A percentile compares a stretch with the other conserved stretches of the same genome.
These are phyloP conservation scores for Acanthococcus lagerstroemiae DNA, from an alignment of 2,888 invertebrate species.

Conservation along the genomic window DNA sequence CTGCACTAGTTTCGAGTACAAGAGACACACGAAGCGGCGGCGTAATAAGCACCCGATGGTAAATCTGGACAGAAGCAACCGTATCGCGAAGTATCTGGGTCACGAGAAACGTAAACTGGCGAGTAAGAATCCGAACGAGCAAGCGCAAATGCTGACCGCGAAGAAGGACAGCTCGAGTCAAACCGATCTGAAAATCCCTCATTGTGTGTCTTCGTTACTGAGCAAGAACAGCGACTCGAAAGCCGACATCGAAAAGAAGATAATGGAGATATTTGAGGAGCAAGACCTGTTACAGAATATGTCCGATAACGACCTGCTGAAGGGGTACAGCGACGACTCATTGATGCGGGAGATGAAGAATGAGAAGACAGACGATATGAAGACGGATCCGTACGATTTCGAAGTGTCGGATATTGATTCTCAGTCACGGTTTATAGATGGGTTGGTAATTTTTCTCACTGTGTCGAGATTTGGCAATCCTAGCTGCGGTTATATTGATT, in stretches of 20 bases:
- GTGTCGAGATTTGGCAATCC: neutral
- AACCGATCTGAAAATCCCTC: slow-evolving; percentile 54
- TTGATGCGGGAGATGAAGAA: slow-evolving; percentile 4
- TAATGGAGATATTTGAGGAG: slow-evolving; percentile 66
- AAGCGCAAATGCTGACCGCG: slow-evolving; percentile 37
- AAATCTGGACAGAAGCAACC: slow-evolving; percentile 11
- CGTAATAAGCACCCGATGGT: slow-evolving; percentile 2
- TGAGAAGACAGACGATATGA: slow-evolving; percentile 9
- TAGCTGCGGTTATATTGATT: neutral
- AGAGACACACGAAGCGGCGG: slow-evolving; percentile 20
- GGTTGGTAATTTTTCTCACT: neutral
- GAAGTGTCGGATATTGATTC: slow-evolving; percentile 12
- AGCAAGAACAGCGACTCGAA: slow-evolving; percentile 17
- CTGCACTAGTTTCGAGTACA: slow-evolving; percentile 23
- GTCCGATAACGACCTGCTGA: slow-evolving; percentile 41
- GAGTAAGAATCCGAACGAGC: neutral
- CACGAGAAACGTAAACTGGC: slow-evolving; percentile 7
- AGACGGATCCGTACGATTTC: neutral
- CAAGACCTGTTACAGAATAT: slow-evolving; percentile 54
- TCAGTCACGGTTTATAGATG: neutral
- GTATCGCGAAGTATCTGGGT: slow-evolving; percentile 17
- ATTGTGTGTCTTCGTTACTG: slow-evolving; percentile 30
- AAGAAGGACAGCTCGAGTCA: slow-evolving; percentile 56
- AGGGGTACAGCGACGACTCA: slow-evolving; percentile 13
- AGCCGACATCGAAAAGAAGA: slow-evolving; percentile 58